Conservation (phyloP, 37 sponge, comb jelly and placozoan species). For the Haliclona indistincta region DNA sequence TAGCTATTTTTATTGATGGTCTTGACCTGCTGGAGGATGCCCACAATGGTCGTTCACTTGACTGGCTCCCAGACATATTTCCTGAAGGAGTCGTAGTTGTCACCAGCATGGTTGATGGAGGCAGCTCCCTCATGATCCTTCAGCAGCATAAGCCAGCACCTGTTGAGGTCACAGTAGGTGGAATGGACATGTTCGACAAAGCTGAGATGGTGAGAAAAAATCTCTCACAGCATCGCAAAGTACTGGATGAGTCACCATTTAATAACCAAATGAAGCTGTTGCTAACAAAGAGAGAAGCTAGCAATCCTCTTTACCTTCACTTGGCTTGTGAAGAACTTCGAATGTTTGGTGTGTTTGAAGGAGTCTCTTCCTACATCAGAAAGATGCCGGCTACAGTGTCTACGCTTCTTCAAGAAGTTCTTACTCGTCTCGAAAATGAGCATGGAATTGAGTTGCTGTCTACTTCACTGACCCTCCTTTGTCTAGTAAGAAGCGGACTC, state of each 20-base stretch:
- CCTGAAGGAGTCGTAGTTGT: slow-evolving; percentile 66
- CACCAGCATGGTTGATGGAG: slow-evolving; percentile 62
- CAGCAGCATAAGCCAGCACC: slow-evolving; percentile 45
- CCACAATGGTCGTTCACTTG: slow-evolving; percentile 75
- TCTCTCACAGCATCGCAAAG: slow-evolving; percentile 84
- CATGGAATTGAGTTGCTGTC: slow-evolving; percentile 65
- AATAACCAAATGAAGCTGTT: slow-evolving; percentile 97
- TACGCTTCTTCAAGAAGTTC: slow-evolving; percentile 83
- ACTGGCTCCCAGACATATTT: slow-evolving; percentile 81
- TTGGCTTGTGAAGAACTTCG: slow-evolving; percentile 94
- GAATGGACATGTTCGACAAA: slow-evolving; percentile 89
- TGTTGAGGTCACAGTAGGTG: slow-evolving; percentile 53
- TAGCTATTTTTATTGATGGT: slow-evolving; percentile 83
- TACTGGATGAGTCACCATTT: slow-evolving; percentile 94
- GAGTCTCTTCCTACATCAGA: slow-evolving; percentile 59
- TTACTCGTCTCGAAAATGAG: slow-evolving; percentile 77
- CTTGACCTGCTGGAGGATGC: slow-evolving; percentile 83
- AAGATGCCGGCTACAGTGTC: slow-evolving; percentile 68
- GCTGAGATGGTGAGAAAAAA: slow-evolving; percentile 79
- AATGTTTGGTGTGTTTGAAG: slow-evolving; percentile 93
- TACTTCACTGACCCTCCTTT: slow-evolving; percentile 60
- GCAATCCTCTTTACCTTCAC: slow-evolving; percentile 89
- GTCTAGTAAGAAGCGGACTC: slow-evolving; percentile 73
- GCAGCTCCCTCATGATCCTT: slow-evolving; percentile 32
- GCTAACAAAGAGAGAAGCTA: slow-evolving; percentile 93